Evolutionary conservation across 2,113 vertebrate species (phyloP).

Genomic region (Cyprinus carpio): DNA sequence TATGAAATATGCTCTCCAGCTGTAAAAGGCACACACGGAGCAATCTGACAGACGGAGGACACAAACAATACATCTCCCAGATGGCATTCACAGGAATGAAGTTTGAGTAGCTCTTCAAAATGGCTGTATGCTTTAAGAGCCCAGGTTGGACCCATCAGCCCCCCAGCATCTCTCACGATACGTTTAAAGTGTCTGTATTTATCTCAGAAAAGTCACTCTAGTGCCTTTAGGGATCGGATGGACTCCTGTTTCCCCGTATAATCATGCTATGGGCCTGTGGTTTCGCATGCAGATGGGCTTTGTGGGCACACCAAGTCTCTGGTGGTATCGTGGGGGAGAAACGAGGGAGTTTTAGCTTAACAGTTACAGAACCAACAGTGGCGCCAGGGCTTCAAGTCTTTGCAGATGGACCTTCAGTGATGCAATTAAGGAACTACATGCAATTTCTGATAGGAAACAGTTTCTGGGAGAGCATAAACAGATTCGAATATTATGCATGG

Average conservation of each 20-base stretch:
- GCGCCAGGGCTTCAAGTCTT: conserved; percentile 32
- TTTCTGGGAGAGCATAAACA: conserved; percentile 27
- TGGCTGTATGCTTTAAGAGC: conserved; percentile 32
- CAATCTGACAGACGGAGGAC: conserved; percentile 56
- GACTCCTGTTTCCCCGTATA: conserved; percentile 7
- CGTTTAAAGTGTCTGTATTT: conserved; percentile 22
- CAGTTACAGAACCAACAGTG: conserved; percentile 27
- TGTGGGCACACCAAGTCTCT: conserved; percentile 24
- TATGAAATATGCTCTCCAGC: conserved; percentile 63
- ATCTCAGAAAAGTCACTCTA: conserved; percentile 33
- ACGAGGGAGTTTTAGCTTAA: conserved; percentile 15
- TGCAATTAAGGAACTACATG: conserved; percentile 14
- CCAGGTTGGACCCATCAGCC: conserved; percentile 44
- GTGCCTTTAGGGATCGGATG: conserved; percentile 1
- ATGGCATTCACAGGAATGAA: conserved; percentile 43
- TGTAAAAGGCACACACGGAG: conserved; percentile 50
- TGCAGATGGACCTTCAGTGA: conserved; percentile 31
- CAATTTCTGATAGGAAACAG: conserved; percentile 13
- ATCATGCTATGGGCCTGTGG: not conserved
- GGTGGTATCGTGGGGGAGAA: conserved; percentile 36
- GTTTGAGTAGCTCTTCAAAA: conserved; percentile 22
- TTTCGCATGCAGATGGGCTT: conserved; percentile 34
- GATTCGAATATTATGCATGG: conserved; percentile 13
- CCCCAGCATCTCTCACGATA: not conserved
- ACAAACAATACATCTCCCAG: conserved; percentile 55